Evolutionary conservation across 2,797 vertebrate species (phyloP), one percentile per base, ranked within the genome.

Genomic region (Schizothorax lantsangensis): DNA sequence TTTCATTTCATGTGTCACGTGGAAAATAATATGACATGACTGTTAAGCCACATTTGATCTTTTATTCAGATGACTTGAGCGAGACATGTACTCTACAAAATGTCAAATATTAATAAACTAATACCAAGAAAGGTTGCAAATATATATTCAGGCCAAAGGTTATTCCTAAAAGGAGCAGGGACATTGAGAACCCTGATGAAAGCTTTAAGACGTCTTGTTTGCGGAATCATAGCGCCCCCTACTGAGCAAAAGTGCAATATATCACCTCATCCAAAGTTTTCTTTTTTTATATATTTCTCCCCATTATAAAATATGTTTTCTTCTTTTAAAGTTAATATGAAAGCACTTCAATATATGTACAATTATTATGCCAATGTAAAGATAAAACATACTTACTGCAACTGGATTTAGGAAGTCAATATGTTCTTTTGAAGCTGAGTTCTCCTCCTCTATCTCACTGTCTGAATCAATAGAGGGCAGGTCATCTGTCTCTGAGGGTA

Each of bases 391-490:
- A 81, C 88, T 87, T 54, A 90, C 89, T 8, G 0, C 38, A 86
- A 17, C 52, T 47, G 57, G 40, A 21, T 73, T 86, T 19, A n/a
- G 19, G 33, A 40, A 49, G 26, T 74, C 68, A 12, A 2, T 78
- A 11, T 57, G 80, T 33, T 86, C 66, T n/a, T 84, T 81, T 36
- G 47, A 86, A 14, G 40, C 15, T 4, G 84, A 80, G 30, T 36
- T 5, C 0, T 88, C 84, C 21, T 84, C 80, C 62, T 85, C 87
- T 43, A 49, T 14, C 45, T 90, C 90, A 40, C 89, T 91, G 59
- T 86, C 89, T 36, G 90, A 91, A 87, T 91, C 90, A 43, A 91
- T 91, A 40, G 47, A 81, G n/a, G 85, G 90, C 40, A 87, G 57
- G 9, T 91, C 90, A 43, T 91, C 90, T 38, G 78, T 72, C 21